Percentiles rank a stretch among this genome's conserved stretches.
phyloP scores from a whole-genome alignment of 2,888 invertebrate genomes.

The Conistra vaccinii region DNA sequence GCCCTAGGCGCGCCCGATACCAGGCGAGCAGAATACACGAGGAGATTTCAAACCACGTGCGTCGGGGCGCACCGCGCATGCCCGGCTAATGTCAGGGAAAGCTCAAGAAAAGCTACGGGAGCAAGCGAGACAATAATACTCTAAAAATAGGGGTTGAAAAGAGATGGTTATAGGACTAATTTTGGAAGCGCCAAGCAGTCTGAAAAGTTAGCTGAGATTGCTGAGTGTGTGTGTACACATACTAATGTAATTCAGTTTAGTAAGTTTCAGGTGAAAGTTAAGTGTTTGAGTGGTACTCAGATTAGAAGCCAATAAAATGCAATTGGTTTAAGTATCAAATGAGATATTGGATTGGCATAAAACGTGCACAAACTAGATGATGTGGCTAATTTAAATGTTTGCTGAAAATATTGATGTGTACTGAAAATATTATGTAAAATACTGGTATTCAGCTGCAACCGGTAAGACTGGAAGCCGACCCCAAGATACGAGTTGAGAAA shows the following conservation, averaged over 20 bases:
- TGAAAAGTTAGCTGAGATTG: conserved; percentile 79
- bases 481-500: too few species aligned
- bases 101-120: conserved; percentile 81
- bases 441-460: too few species aligned
- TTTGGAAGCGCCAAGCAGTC: conserved; percentile 89
- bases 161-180: conserved; percentile 79
- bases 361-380: not conserved
- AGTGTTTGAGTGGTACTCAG: conserved; percentile 43
- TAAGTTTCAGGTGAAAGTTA: conserved; percentile 65
- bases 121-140: conserved; percentile 76
- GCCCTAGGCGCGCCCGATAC: conserved; percentile 90
- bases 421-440: too few species aligned
- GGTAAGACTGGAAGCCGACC: too few species aligned
- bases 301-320: conserved; percentile 43
- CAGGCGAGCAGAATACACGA: conserved; percentile 81
- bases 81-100: conserved; percentile 79
- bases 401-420: not conserved
- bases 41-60: conserved; percentile 83
- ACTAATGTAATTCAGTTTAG: conserved; percentile 60
- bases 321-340: conserved; percentile 31
- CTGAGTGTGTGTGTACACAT: conserved; percentile 67
- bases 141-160: conserved; percentile 83
- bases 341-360: conserved; percentile 30
- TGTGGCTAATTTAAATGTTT: not conserved
- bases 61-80: conserved; percentile 86